A percentile compares a stretch with the other conserved stretches of the same genome.
These are phyloP conservation scores for Exaiptasia diaphana DNA, from an alignment of 64 coral and sea anemone species.

Conservation along the genomic window DNA sequence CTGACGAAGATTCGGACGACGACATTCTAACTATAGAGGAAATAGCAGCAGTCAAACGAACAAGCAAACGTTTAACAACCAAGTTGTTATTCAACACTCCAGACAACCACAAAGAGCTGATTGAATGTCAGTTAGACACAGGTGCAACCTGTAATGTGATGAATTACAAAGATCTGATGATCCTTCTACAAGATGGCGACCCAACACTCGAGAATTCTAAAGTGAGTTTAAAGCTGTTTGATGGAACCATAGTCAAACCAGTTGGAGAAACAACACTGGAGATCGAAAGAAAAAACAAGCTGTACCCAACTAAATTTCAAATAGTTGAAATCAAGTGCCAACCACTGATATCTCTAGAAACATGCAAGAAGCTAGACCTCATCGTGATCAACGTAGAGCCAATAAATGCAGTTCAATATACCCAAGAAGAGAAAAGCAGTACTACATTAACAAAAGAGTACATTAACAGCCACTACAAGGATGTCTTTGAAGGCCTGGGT, in stretches of 20 bases:
- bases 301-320: conserved; percentile 33
- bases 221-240: conserved; percentile 35
- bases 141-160: conserved; percentile 40
- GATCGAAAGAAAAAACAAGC: conserved; percentile 11
- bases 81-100: neutral
- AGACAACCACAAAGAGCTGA: neutral
- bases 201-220: conserved; percentile 32
- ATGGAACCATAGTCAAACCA: conserved; percentile 38
- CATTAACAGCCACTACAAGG: conserved; percentile 16
- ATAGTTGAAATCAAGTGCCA: conserved; percentile 32
- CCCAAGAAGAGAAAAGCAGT: neutral
- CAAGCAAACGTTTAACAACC: neutral
- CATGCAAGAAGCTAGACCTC: conserved; percentile 15
- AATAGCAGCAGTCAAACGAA: neutral
- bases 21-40: conserved; percentile 17
- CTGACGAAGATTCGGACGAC: neutral
- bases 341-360: conserved; percentile 43
- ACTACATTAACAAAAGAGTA: neutral
- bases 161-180: conserved; percentile 34
- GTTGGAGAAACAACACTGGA: conserved; percentile 37
- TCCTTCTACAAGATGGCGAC: conserved; percentile 46
- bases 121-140: conserved; percentile 13
- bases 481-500: conserved; percentile 41
- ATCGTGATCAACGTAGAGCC: conserved; percentile 6
- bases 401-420: neutral